Evolutionary conservation across 1,140 invertebrate genomes (phyloP).

Genomic region (Paraescarpia echinospica): DNA sequence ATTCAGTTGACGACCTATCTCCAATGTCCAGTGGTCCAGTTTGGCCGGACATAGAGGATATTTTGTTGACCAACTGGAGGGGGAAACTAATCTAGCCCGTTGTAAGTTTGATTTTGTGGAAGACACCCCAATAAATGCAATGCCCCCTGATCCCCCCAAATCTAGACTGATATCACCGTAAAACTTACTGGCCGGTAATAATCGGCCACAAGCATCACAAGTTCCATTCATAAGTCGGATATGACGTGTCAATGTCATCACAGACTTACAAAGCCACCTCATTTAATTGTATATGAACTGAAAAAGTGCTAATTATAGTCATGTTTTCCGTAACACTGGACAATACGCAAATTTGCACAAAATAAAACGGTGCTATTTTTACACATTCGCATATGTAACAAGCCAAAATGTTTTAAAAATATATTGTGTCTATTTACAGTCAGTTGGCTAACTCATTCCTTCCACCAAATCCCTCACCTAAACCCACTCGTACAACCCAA

Average conservation of each 20-base stretch:
- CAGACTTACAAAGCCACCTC: neutral
- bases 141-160: neutral
- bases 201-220: no score
- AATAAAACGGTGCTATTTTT: no score
- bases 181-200: neutral
- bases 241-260: neutral
- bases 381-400: no score
- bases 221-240: neutral
- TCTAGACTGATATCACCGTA: neutral
- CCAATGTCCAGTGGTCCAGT: neutral
- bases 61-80: neutral
- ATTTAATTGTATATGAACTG: no score
- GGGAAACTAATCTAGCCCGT: neutral
- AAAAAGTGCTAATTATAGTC: no score
- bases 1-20: neutral
- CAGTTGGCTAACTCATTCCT: no score
- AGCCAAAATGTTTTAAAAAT: no score
- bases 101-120: neutral
- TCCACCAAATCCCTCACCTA: no score
- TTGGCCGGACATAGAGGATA: neutral
- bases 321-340: no score
- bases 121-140: neutral
- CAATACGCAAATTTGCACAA: no score
- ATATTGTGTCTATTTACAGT: no score
- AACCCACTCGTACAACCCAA: no score